A percentile compares a stretch with the other conserved stretches of the same genome.
These are phyloP conservation scores for Lycopodina hypogea DNA, from an alignment of 37 sponge, comb jelly and placozoan genomes.

Conservation along the genomic window DNA sequence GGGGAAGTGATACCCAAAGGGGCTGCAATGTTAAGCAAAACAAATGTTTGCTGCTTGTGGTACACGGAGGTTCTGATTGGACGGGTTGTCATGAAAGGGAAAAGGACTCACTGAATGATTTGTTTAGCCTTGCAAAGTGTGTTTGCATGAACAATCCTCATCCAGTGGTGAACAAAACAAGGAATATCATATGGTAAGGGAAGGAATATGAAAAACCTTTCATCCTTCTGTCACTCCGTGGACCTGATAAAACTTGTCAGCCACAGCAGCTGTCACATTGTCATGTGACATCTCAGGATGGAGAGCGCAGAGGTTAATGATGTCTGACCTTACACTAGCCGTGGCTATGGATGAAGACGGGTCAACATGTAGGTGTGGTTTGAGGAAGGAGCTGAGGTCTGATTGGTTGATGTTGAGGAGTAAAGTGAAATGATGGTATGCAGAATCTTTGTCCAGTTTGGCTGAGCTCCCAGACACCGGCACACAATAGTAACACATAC, in stretches of 20 bases:
- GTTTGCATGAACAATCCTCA: background rate
- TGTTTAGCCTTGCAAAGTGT: background rate
- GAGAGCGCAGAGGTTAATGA: conserved; percentile 24
- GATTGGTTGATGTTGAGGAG: conserved; percentile 51
- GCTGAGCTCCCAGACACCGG: conserved; percentile 86
- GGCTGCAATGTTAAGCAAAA: too few species aligned
- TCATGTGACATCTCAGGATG: conserved; percentile 14
- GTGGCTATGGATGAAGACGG: conserved; percentile 53
- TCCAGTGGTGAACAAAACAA: background rate
- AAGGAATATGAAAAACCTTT: background rate
- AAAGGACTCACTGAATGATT: too few species aligned
- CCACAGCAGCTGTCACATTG: conserved; percentile 13
- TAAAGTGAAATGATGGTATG: conserved; percentile 87
- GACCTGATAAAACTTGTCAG: conserved; percentile 43
- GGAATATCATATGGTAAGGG: too few species aligned
- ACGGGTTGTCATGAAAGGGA: too few species aligned
- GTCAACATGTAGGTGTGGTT: conserved; percentile 19
- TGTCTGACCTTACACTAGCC: conserved; percentile 35
- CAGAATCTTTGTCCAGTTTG: conserved; percentile 35
- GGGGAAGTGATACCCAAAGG: too few species aligned
- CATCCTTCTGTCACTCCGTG: conserved; percentile 22
- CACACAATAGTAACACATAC: background rate
- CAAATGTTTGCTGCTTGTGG: too few species aligned
- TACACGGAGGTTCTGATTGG: too few species aligned
- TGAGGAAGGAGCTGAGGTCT: conserved; percentile 20